A percentile compares a stretch with the other conserved stretches of the same genome.
phyloP scores from a whole-genome alignment of 2,113 vertebrate species.

The Prietella phreatophila region DNA sequence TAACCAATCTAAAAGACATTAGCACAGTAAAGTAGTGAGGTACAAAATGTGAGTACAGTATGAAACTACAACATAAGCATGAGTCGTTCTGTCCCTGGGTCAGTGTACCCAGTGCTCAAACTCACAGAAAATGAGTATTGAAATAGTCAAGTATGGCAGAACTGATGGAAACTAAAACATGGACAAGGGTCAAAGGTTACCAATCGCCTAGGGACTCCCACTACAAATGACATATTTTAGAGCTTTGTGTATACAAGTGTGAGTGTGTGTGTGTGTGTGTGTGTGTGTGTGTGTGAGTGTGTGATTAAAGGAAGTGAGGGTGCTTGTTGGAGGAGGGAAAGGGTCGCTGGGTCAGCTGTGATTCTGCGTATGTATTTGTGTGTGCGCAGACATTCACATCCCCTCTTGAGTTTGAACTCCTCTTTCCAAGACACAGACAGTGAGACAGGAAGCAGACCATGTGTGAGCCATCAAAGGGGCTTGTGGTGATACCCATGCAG shows the following conservation, averaged over 20 bases:
- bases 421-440: constrained; percentile 45
- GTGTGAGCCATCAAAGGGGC: constrained; percentile 52
- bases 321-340: constrained; percentile 13
- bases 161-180: not conserved
- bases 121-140: not conserved
- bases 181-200: constrained; percentile 3
- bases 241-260: constrained; percentile 4
- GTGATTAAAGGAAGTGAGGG: constrained; percentile 24
- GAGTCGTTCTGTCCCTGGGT: not conserved
- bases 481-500: constrained; percentile 41
- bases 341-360: constrained; percentile 7
- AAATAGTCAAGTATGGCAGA: not conserved
- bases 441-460: constrained; percentile 48
- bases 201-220: not conserved
- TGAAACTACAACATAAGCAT: not conserved
- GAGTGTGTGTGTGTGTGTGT: too few species aligned
- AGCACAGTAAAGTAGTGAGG: not conserved
- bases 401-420: constrained; percentile 52
- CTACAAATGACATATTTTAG: constrained; percentile 31
- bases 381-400: constrained; percentile 60
- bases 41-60: not conserved
- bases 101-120: not conserved
- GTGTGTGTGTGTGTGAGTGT: constrained; percentile 38
- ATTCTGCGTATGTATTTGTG: constrained; percentile 25
- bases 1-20: not conserved